Evolutionary conservation across 2,113 vertebrate genomes (phyloP).

Genomic region (Leiothrix lutea): DNA sequence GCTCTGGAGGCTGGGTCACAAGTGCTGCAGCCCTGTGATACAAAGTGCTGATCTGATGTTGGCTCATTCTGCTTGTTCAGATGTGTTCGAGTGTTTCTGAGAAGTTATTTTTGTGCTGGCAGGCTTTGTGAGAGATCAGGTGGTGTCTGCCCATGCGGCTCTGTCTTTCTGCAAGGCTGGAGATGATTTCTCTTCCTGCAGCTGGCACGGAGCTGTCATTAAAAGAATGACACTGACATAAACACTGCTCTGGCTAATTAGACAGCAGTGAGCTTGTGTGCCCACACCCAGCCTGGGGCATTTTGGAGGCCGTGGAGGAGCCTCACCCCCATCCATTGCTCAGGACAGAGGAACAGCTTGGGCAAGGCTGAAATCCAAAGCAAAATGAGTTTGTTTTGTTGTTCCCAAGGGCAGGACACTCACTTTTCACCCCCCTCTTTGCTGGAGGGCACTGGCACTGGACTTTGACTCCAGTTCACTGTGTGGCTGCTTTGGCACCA

Average conservation of each 20-base stretch:
- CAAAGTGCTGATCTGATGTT: background rate
- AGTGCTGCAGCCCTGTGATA: background rate
- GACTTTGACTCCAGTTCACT: background rate
- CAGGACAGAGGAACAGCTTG: background rate
- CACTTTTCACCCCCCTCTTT: background rate
- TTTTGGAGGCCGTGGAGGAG: fast-evolving
- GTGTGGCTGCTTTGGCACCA: background rate
- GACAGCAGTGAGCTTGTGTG: background rate
- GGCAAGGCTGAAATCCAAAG: background rate
- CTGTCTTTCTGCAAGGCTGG: background rate
- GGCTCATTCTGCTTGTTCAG: slow-evolving; percentile 3
- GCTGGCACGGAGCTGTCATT: background rate
- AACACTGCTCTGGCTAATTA: background rate
- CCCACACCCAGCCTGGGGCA: background rate
- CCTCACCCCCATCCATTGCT: background rate
- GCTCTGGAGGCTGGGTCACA: background rate
- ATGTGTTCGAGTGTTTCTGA: slow-evolving; percentile 32
- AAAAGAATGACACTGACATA: background rate
- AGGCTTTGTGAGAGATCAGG: slow-evolving; percentile 32
- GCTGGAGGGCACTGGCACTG: background rate
- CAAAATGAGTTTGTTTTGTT: background rate
- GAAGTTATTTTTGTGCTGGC: slow-evolving; percentile 64
- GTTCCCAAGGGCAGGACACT: background rate
- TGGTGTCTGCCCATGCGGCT: slow-evolving; percentile 2
- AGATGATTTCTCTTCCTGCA: slow-evolving; percentile 12